Evolutionary conservation across 37 sponge, comb jelly and placozoan species (phyloP), one percentile per base, ranked within the genome.

Genomic region (Mnemiopsis leidyi): DNA sequence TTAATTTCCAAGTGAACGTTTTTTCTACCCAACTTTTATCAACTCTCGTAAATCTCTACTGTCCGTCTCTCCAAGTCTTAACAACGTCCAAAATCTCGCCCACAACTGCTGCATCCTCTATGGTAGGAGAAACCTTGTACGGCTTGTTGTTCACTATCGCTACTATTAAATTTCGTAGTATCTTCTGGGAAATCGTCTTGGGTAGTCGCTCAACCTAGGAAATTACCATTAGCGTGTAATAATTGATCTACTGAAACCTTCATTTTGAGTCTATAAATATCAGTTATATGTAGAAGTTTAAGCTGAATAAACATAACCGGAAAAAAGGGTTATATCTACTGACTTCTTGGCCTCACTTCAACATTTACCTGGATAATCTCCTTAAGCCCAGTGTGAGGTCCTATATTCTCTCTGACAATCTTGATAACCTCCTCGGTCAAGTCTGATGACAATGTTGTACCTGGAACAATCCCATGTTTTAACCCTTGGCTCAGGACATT

Each of bases 121-220:
- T 79, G 5, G 82, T 79, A 28, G 82, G 82, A 5, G 82, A 36
- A 31, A 79, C 82, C 21, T 79, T 79, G 37, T 34, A 79, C 0
- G 82, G 82, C 29, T 79, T 32, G 20, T 79, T 29, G 37, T 79
- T 79, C 23, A 79, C 82, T 29, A 79, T 79, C 21, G 82, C 82
- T 34, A 35, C 82, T 5, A 79, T 79, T 36, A 35, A 33, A 33
- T 35, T 35, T 32, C 82, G 82, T 20, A 79, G 82, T 3, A 79
- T 79, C 82, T 79, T 79, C 37, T 79, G 82, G 1, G 82, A 79
- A 21, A 79, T 79, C 3, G 82, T 79, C 29, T 79, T 79, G 23
- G 82, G 82, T 29, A 79, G 21, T 79, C 82, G 33, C 3, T 35
- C 82, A 79, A 79, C 82, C 82, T 79, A 36, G n/a, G n/a, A n/a